phyloP scores from a whole-genome alignment of 2,888 invertebrate genomes.

The Hirtodrosophila confusa region DNA sequence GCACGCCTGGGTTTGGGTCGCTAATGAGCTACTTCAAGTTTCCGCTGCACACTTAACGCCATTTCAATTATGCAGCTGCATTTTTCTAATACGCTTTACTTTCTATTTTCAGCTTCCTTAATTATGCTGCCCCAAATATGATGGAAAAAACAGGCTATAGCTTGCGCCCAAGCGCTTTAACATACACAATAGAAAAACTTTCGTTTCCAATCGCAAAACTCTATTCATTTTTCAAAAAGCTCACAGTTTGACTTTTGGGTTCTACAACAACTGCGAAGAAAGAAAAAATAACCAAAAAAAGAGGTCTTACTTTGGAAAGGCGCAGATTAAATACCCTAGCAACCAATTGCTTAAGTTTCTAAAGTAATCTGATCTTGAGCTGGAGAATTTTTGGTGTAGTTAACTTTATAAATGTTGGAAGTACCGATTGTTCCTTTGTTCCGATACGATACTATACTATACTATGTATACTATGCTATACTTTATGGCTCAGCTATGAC shows the following conservation, averaged over 20 bases:
- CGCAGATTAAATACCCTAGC: too few relatives aligned
- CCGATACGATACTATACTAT: too few relatives aligned
- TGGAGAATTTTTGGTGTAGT: too few relatives aligned
- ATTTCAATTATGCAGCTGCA: constrained; percentile 64
- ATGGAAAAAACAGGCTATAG: constrained; percentile 20
- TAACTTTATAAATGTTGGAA: too few relatives aligned
- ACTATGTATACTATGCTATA: too few relatives aligned
- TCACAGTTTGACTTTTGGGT: constrained; percentile 34
- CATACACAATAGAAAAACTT: constrained; percentile 58
- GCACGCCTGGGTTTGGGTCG: constrained; percentile 9
- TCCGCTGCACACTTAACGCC: constrained; percentile 43
- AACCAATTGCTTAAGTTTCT: too few relatives aligned
- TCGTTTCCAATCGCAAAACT: constrained; percentile 74
- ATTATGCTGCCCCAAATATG: constrained; percentile 63
- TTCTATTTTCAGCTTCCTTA: constrained; percentile 67
- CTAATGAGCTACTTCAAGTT: constrained; percentile 30
- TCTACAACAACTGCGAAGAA: constrained; percentile 43
- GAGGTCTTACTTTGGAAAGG: too few relatives aligned
- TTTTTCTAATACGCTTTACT: constrained; percentile 61
- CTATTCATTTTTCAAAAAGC: constrained; percentile 32
- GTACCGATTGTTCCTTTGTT: too few relatives aligned
- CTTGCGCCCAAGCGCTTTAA: constrained; percentile 16
- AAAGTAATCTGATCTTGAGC: too few relatives aligned
- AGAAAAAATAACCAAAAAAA: neutral
- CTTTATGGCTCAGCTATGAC: too few relatives aligned